Conservation (phyloP, 2,113 vertebrate species). For the Eurypyga helias region DNA sequence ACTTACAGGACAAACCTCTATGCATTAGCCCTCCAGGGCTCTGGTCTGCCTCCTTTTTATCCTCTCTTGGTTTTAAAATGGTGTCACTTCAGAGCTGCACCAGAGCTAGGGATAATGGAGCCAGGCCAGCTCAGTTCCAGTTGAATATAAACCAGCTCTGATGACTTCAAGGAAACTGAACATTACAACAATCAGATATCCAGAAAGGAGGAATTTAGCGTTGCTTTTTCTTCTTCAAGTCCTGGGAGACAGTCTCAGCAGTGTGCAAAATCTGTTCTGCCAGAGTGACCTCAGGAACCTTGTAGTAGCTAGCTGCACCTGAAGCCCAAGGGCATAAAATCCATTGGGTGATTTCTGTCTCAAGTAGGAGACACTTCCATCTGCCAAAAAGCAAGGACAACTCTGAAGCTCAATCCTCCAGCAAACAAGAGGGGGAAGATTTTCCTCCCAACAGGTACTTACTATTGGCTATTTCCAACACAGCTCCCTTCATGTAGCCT, state of each 20-base stretch:
- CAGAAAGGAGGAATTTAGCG: background rate
- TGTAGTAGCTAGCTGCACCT: background rate
- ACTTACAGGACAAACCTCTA: background rate
- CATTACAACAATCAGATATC: slow-evolving; percentile 31
- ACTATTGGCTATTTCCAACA: background rate
- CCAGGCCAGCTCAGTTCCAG: background rate
- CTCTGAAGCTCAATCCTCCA: background rate
- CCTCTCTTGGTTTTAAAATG: background rate
- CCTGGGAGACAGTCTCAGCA: background rate
- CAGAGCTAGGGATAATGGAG: background rate
- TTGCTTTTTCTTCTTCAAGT: background rate
- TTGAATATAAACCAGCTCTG: slow-evolving; percentile 54
- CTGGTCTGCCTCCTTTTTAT: background rate
- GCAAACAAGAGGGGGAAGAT: background rate
- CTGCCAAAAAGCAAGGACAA: background rate
- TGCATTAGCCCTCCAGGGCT: background rate
- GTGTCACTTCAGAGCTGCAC: background rate
- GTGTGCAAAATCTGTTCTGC: background rate
- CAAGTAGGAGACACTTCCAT: background rate
- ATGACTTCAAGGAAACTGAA: slow-evolving; percentile 43
- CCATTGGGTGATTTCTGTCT: background rate
- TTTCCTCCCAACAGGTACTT: background rate
- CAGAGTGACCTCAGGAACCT: background rate
- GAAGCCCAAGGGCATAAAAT: background rate
- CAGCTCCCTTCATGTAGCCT: background rate